Base-by-base conservation (phyloP, 2,888 invertebrate species). In the Philereme vetulata region DNA sequence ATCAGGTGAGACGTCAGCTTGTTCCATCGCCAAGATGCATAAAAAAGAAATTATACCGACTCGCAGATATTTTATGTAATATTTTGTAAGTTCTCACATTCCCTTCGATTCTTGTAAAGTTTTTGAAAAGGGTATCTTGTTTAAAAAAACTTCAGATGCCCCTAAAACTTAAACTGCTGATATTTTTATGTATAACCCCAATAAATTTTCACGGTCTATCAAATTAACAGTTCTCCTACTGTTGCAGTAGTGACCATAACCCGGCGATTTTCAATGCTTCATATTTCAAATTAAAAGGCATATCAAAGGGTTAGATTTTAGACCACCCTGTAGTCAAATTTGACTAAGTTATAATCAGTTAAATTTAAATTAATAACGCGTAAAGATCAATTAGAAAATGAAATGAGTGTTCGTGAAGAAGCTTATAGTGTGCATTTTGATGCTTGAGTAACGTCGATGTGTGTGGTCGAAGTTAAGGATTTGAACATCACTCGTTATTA, bases 121-220 rank as follows among this genome's bases (percentile, higher is more conserved):
- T 21, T 21, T 21, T 21, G 21, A 21, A 21, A 21, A 21, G 21
- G 21, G 21, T 21, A 21, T 21, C 21, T 21, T 21, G 21, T 21
- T 21, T 21, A 21, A 21, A 21, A 21, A 21, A 21, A 21, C 2
- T 21, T 21, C 21, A 21, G 2, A 21, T 21, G 21, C 21, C 2
- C 21, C 21, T 21, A 21, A 21, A 21, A 21, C 21, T 21, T 21
- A 21, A 9, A 10, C 4, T 40, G 5, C 21, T 42, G 32, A 51
- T 36, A 52, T 49, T 43, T 33, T 42, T 56, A 49, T 51, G 51
- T 51, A 59, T 70, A 74, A 70, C 77, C 77, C 76, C 21, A 51
- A 85, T 88, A 86, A 86, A 86, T 86, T 85, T 81, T 84, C 84
- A 86, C 81, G 85, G 77, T 74, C 64, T 71, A 82, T 84, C 77